A percentile compares a stretch with the other conserved stretches of the same genome.
These are phyloP conservation scores for Clinocottus analis DNA, from an alignment of 2,113 vertebrate genomes.

Conservation along the genomic window DNA sequence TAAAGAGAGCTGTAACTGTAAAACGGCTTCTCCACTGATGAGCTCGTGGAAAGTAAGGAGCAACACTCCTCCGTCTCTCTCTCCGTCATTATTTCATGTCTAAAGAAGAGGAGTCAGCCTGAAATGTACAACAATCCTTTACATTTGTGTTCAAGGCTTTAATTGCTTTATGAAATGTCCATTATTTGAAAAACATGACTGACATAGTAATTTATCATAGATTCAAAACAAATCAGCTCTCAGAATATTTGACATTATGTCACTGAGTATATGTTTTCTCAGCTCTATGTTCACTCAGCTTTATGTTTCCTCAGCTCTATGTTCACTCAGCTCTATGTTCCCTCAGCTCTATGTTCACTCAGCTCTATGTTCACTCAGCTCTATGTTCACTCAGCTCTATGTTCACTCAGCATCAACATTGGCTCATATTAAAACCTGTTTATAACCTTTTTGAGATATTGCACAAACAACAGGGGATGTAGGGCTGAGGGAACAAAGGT, in stretches of 20 bases:
- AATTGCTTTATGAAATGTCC: neutral
- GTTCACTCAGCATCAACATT: too few species aligned
- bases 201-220: neutral
- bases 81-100: conserved; percentile 14
- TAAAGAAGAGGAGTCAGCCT: conserved; percentile 3
- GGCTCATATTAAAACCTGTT: too few species aligned
- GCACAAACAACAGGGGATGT: too few species aligned
- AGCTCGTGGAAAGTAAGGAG: conserved; percentile 41
- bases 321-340: too few species aligned
- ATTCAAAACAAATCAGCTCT: neutral
- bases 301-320: too few species aligned
- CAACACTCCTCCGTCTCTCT: conserved; percentile 16
- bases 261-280: neutral
- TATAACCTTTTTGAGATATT: too few species aligned
- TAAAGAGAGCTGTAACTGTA: conserved; percentile 61
- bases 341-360: too few species aligned
- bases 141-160: neutral
- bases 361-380: too few species aligned
- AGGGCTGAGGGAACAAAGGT: too few species aligned
- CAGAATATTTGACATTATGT: neutral
- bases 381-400: too few species aligned
- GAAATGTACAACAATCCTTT: neutral
- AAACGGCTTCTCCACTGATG: conserved; percentile 62
- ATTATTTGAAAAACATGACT: neutral
- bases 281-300: neutral